Evolutionary conservation across 2,113 vertebrate genomes (phyloP).

Genomic region (Anarhynchus alexandrinus): DNA sequence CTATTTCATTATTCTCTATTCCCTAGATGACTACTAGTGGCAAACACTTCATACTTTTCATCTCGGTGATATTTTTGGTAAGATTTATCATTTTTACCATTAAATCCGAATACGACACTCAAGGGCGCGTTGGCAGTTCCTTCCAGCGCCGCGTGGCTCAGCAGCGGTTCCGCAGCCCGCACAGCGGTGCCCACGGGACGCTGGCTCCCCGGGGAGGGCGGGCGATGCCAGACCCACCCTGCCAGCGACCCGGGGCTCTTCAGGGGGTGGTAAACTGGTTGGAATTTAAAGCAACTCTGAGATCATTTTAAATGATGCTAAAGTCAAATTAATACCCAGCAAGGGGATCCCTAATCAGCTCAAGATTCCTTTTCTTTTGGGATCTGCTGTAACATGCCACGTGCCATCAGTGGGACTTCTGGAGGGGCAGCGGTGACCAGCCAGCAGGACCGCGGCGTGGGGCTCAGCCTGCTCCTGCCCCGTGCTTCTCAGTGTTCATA

Average conservation of each 20-base stretch:
- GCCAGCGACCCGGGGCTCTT: fast-evolving
- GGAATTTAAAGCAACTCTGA: neutral
- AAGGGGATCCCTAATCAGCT: neutral
- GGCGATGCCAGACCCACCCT: fast-evolving
- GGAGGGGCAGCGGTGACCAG: neutral
- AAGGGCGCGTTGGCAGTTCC: fast-evolving
- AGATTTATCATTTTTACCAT: conserved; percentile 1
- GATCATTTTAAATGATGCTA: neutral
- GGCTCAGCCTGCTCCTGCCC: neutral
- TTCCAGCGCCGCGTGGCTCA: neutral
- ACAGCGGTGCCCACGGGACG: neutral
- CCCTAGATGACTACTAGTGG: neutral
- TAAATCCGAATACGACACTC: neutral
- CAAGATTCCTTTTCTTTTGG: neutral
- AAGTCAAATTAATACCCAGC: neutral
- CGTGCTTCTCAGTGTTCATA: neutral
- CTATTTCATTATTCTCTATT: conserved; percentile 4
- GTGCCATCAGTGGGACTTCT: neutral
- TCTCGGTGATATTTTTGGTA: neutral
- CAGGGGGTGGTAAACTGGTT: neutral
- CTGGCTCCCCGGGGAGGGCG: fast-evolving
- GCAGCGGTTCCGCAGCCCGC: neutral
- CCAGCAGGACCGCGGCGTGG: fast-evolving
- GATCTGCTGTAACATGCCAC: neutral
- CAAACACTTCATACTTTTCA: conserved; percentile 8